Base-by-base conservation (phyloP, 2,797 vertebrate genomes). In the Lagocephalus sceleratus region DNA sequence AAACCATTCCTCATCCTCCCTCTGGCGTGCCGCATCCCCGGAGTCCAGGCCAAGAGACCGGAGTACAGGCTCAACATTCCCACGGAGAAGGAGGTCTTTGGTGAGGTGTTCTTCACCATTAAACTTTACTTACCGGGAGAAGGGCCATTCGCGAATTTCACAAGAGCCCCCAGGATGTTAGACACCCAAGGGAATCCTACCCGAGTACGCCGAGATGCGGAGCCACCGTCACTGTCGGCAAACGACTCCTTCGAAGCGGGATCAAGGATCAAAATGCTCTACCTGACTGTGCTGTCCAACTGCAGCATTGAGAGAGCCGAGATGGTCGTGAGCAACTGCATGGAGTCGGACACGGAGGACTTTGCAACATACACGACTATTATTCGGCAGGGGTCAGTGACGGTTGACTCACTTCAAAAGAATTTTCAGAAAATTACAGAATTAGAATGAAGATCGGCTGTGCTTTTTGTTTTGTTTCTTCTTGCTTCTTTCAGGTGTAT, bases 271-370 rank as follows among this genome's bases (percentile, higher is more conserved):
- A 5, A 46, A 0, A 0, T 6, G 8, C 41, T 91, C 63, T 85
- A 91, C 53, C 72, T 91, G n/a, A 42, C 78, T 1, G 57, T 91
- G 51, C 9, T 75, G 47, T 83, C 86, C 43, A 83, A 87, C 79
- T 68, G 61, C 69, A 64, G 19, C 12, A 1, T 78, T 4, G 2
- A 1, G 1, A 47, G 47, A 9, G 79, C 75, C 0, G 61, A 90
- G 71, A 60, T 91, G 46, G 2, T 88, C 1, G 81, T 90, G 58
- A 68, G 51, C 38, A 14, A 35, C 0, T 90, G 88, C 14, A 0
- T 46, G 0, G 26, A 78, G 61, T 89, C 88, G 7, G 70, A 66
- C 23, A 81, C 71, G 0, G 49, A 52, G 15, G 82, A 90, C 64
- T 87, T 90, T 21, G 3, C 26, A 3, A n/a, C 2, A 0, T n/a